phyloP scores from a whole-genome alignment of 1,140 invertebrate species.

The Drosophila orena region DNA sequence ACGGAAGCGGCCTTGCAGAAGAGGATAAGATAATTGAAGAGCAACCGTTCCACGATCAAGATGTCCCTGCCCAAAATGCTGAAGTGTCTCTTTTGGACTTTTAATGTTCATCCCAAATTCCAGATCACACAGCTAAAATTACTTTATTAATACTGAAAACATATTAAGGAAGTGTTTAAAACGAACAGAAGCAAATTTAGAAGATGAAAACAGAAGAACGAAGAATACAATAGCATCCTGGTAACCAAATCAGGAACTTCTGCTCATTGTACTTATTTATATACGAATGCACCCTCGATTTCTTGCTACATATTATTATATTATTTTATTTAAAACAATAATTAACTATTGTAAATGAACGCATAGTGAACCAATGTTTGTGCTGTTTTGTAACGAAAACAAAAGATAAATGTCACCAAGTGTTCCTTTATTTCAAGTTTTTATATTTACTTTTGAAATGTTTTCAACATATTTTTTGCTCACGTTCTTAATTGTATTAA shows the following conservation, averaged over 20 bases:
- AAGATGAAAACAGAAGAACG: not conserved
- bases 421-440: conserved; percentile 51
- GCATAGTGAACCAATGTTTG: conserved; percentile 34
- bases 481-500: conserved; percentile 49
- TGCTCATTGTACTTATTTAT: conserved; percentile 14
- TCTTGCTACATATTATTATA: conserved; percentile 29
- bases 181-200: conserved; percentile 12
- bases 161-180: conserved; percentile 65
- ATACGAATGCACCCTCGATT: conserved; percentile 19
- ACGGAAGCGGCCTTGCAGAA: conserved; percentile 48
- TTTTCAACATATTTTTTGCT: conserved; percentile 64
- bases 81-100: conserved; percentile 65
- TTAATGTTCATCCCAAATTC: conserved; percentile 28
- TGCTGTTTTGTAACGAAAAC: conserved; percentile 54
- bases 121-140: conserved; percentile 30
- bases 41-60: conserved; percentile 22
- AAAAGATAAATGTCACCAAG: conserved; percentile 8
- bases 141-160: conserved; percentile 77
- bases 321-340: not conserved
- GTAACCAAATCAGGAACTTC: conserved; percentile 12
- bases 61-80: not conserved
- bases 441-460: conserved; percentile 54
- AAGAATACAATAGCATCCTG: not conserved
- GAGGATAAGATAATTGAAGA: conserved; percentile 32
- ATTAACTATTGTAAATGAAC: conserved; percentile 22